A percentile compares a stretch with the other conserved stretches of the same genome.
Evolutionary conservation across 2,797 vertebrate genomes (phyloP).

Genomic region (Typhlichthys eigenmanni): DNA sequence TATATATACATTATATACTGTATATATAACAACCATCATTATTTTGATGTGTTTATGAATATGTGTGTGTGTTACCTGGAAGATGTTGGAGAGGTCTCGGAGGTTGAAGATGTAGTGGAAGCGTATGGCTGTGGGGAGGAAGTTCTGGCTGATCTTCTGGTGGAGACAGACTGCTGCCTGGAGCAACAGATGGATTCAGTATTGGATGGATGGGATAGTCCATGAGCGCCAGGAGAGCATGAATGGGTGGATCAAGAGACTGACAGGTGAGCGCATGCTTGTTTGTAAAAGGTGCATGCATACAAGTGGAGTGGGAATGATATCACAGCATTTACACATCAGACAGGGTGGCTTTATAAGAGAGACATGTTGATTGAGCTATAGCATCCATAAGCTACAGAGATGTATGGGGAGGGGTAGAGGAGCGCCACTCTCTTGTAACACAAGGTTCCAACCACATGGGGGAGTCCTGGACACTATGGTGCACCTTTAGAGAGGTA

Average conservation of each 20-base stretch:
- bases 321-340: no score
- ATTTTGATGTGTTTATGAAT: background rate
- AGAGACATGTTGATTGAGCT: no score
- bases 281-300: background rate
- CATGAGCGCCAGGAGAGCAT: background rate
- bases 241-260: background rate
- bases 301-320: no score
- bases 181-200: conserved; percentile 17
- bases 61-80: conserved; percentile 66
- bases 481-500: no score
- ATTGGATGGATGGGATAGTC: background rate
- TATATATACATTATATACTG: no score
- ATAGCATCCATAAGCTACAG: no score
- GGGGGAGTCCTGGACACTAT: no score
- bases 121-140: conserved; percentile 80
- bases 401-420: no score
- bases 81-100: conserved; percentile 76
- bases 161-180: conserved; percentile 81
- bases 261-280: background rate
- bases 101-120: conserved; percentile 86
- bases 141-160: conserved; percentile 86
- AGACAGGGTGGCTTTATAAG: no score
- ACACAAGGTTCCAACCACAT: no score
- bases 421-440: no score
- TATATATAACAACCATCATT: background rate